Evolutionary conservation across 1,140 invertebrate species (phyloP).

Genomic region (Papilio aristodemus): DNA sequence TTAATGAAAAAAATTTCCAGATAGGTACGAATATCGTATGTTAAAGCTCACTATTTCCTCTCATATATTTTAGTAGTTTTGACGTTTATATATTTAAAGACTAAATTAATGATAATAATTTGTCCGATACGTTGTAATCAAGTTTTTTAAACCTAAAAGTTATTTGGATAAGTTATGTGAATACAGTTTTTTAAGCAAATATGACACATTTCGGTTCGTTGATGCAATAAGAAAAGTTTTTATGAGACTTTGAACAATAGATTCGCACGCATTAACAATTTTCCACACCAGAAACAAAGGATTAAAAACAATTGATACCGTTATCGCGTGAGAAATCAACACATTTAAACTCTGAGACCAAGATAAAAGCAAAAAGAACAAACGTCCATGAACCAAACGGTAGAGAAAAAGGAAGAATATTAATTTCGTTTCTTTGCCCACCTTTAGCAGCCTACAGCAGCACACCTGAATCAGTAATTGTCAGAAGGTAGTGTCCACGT

Average conservation of each 20-base stretch:
- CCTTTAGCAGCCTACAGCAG: too few relatives aligned
- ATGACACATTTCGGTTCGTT: not conserved
- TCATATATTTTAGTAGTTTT: too few relatives aligned
- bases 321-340: conserved; percentile 25
- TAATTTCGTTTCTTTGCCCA: too few relatives aligned
- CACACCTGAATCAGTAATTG: too few relatives aligned
- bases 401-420: too few relatives aligned
- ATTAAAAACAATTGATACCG: conserved; percentile 7
- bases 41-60: too few relatives aligned
- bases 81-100: too few relatives aligned
- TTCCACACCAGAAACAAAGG: conserved; percentile 23
- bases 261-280: conserved; percentile 28
- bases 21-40: too few relatives aligned
- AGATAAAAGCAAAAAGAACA: not conserved
- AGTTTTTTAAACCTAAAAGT: not conserved
- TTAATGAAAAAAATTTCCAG: too few relatives aligned
- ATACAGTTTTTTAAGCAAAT: not conserved
- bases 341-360: conserved; percentile 1
- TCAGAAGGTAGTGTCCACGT: too few relatives aligned
- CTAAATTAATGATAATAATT: too few relatives aligned
- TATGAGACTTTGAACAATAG: conserved; percentile 19
- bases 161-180: not conserved
- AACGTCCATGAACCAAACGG: not conserved
- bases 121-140: too few relatives aligned
- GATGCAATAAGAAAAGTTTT: conserved; percentile 8